Percentiles rank a stretch among this genome's conserved stretches.
phyloP scores from a whole-genome alignment of 2,888 invertebrate genomes.

The Himalopsyche japonica region DNA sequence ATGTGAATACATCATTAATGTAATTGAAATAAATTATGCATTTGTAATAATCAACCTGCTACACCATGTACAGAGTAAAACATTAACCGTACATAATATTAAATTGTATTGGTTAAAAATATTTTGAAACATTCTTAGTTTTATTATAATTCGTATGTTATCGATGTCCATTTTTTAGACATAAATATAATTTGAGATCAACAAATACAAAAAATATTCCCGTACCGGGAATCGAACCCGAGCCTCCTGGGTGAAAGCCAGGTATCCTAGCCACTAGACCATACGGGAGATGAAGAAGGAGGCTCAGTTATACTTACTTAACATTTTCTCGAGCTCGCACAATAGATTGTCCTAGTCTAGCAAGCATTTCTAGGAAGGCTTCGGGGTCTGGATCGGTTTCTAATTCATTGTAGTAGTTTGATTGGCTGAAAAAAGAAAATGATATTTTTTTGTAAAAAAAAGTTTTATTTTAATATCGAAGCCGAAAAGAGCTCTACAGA shows the following conservation, averaged over 20 bases:
- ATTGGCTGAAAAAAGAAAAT: conserved; percentile 47
- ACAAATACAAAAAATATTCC: conserved; percentile 27
- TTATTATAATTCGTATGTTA: no score
- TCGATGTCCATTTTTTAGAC: no score
- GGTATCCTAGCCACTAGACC: conserved; percentile 74
- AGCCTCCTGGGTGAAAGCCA: conserved; percentile 75
- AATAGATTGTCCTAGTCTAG: conserved; percentile 74
- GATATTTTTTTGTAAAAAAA: not conserved
- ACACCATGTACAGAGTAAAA: no score
- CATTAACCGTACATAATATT: no score
- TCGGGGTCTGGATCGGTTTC: conserved; percentile 76
- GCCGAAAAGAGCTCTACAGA: not conserved
- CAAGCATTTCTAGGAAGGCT: conserved; percentile 75
- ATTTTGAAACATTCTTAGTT: no score
- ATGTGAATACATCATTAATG: no score
- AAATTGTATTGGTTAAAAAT: no score
- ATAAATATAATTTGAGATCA: not conserved
- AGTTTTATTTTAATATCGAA: not conserved
- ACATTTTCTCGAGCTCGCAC: conserved; percentile 77
- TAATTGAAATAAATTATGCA: no score
- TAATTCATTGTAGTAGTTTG: conserved; percentile 57
- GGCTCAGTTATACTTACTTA: conserved; percentile 71
- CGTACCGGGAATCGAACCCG: conserved; percentile 74
- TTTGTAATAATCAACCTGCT: no score
- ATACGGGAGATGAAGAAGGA: no score